Percentiles rank a stretch among this genome's conserved stretches.
Evolutionary conservation across 2,797 vertebrate genomes (phyloP).

Genomic region (Neosilurus hyrtlii): DNA sequence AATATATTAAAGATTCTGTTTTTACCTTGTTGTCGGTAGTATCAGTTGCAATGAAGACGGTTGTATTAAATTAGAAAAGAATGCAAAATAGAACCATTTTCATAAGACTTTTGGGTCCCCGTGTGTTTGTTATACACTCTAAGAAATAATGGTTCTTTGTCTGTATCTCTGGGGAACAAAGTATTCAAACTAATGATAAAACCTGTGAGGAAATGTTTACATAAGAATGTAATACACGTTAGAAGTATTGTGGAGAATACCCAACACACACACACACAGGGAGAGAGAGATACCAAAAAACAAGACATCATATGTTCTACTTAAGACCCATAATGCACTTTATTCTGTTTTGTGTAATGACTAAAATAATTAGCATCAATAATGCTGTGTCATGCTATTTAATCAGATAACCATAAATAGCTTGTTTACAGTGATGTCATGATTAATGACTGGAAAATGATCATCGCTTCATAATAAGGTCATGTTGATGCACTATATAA

Average conservation of each 20-base stretch:
- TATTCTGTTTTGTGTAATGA: conserved; percentile 25
- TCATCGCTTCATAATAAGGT: conserved; percentile 32
- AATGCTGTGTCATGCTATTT: conserved; percentile 49
- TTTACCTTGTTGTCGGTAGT: not conserved
- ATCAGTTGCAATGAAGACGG: not conserved
- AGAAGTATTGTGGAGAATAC: too few species aligned
- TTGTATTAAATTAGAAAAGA: not conserved
- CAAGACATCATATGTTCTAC: not conserved
- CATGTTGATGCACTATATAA: conserved; percentile 19
- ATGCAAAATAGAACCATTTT: not conserved
- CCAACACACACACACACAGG: too few species aligned
- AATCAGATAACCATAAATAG: conserved; percentile 41
- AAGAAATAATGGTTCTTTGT: not conserved
- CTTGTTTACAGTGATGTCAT: conserved; percentile 35
- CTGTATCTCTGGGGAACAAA: not conserved
- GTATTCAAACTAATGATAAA: too few species aligned
- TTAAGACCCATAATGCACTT: conserved; percentile 4
- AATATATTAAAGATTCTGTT: not conserved
- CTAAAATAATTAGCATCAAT: conserved; percentile 36
- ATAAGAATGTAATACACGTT: too few species aligned
- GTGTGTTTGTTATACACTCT: not conserved
- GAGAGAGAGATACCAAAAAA: too few species aligned
- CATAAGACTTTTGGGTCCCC: not conserved
- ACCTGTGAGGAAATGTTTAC: not conserved
- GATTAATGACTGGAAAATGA: conserved; percentile 42